phyloP scores from a whole-genome alignment of 1,140 invertebrate species.

The Drosophila subobscura region DNA sequence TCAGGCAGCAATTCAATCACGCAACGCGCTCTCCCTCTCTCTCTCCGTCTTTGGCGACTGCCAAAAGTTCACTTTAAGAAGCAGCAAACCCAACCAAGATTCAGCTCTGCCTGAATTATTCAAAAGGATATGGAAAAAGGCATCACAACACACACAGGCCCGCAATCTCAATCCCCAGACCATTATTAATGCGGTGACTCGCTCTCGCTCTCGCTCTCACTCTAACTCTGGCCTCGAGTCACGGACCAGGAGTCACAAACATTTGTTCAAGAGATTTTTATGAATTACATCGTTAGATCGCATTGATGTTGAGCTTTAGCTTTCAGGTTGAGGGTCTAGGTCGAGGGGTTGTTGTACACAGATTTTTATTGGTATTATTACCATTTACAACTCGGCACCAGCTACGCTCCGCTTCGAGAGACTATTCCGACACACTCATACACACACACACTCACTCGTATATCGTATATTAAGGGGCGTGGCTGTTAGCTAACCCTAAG shows the following conservation, averaged over 20 bases:
- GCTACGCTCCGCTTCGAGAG: not conserved
- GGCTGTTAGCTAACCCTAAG: not conserved
- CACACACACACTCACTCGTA: no score
- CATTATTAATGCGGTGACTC: constrained; percentile 50
- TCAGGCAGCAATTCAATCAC: constrained; percentile 78
- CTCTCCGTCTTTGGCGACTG: not conserved
- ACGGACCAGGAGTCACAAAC: constrained; percentile 53
- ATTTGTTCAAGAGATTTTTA: constrained; percentile 80
- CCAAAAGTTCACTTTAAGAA: constrained; percentile 22
- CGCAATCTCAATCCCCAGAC: not conserved
- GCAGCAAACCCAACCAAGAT: not conserved
- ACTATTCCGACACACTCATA: no score
- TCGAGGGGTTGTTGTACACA: constrained; percentile 40
- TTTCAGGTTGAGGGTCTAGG: no score
- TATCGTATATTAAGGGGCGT: no score
- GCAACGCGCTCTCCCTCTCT: constrained; percentile 28
- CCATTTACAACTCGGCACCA: constrained; percentile 66
- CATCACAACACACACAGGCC: no score
- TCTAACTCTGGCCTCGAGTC: not conserved
- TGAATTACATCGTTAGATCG: constrained; percentile 60
- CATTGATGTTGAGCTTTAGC: not conserved
- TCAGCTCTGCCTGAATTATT: constrained; percentile 37
- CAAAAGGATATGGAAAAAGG: constrained; percentile 22
- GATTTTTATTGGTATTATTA: constrained; percentile 74
- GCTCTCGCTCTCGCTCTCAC: no score